Evolutionary conservation across 2,888 invertebrate species (phyloP), one percentile per base, ranked within the genome.

Genomic region (Seira musarum): DNA sequence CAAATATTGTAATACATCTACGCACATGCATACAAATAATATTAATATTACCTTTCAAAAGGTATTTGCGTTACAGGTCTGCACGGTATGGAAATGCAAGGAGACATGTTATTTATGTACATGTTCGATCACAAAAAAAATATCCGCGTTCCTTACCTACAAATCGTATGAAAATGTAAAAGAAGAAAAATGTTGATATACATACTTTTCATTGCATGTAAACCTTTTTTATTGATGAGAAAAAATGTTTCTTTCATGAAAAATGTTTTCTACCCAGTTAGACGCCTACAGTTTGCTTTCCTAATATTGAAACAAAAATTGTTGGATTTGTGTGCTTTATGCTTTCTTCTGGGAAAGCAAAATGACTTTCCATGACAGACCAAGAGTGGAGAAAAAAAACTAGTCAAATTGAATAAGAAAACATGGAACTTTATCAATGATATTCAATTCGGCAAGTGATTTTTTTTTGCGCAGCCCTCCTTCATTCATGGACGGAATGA

Each of bases 351-450:
- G 15, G 49, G 15, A 3, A 49, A n/a, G 49, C 17, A 49, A 49
- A 49, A 49, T 49, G 49, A 49, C 49, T n/a, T 49, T 13, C 15
- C 49, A 49, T 49, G 49, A 49, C 49, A 49, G 49, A 49, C 49
- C 49, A 49, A 49, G 15, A 49, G 49, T 2, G 17, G 49, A 40
- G 13, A n/a, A 49, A 49, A n/a, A 15, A 49, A 49, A 49, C 2
- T 49, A n/a, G 49, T 49, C 15, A 49, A 49, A 49, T 49, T 49
- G 49, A 49, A 49, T 49, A 49, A 49, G 49, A 49, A 49, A 49
- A 49, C 49, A 49, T 49, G 17, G 15, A 49, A 49, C 49, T 49
- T 49, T 49, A 49, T 49, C 49, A 49, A 49, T 49, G 49, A 49
- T 49, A 49, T 49, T 49, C 49, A 49, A 49, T 49, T 49, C 49